A percentile compares a stretch with the other conserved stretches of the same genome.
phyloP scores from a whole-genome alignment of 2,797 vertebrate species.

The Aselliscus stoliczkanus region DNA sequence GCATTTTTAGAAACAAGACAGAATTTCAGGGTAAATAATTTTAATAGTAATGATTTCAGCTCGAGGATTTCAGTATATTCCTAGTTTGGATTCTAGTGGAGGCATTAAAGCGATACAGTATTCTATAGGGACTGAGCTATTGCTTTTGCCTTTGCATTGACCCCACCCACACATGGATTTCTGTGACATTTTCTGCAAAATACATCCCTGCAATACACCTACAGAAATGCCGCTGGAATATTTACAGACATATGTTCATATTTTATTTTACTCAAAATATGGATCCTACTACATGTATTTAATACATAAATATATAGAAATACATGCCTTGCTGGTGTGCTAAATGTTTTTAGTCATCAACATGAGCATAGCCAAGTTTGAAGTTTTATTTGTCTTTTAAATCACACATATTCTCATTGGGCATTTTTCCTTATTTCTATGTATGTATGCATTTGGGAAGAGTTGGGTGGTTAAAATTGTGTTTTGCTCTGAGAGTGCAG shows the following conservation, averaged over 20 bases:
- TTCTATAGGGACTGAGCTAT: not conserved
- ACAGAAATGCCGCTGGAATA: not conserved
- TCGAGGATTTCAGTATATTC: not conserved
- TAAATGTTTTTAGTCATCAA: not conserved
- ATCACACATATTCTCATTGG: not conserved
- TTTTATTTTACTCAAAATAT: constrained; percentile 21
- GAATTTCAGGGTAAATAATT: constrained; percentile 28
- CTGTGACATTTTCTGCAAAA: not conserved
- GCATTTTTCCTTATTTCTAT: not conserved
- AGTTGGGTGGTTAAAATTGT: not conserved
- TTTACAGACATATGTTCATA: not conserved
- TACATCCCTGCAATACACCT: not conserved
- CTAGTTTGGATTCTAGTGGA: not conserved
- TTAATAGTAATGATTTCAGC: not conserved
- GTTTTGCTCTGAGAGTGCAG: not conserved
- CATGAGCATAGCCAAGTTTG: not conserved
- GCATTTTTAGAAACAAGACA: not conserved
- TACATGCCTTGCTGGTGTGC: not conserved
- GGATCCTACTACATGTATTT: not conserved
- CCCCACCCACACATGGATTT: not conserved
- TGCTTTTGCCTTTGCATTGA: not conserved
- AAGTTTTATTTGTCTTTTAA: not conserved
- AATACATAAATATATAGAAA: not conserved
- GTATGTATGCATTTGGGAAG: not conserved
- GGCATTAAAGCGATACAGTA: not conserved